Evolutionary conservation across 2,113 vertebrate genomes (phyloP).

Genomic region (Eulemur macaco): DNA sequence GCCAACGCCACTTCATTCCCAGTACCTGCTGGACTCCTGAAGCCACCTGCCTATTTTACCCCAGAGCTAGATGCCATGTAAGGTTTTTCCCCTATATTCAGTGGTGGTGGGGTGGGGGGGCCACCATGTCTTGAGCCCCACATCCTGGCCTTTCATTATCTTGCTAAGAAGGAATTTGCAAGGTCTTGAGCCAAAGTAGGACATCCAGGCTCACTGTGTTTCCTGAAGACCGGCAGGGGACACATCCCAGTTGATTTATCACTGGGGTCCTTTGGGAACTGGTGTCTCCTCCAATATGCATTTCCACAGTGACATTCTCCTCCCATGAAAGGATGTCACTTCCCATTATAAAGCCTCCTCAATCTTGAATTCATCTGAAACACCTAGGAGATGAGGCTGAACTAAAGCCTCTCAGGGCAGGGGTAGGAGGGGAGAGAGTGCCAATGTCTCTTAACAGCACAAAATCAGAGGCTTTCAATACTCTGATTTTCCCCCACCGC

Average conservation of each 20-base stretch:
- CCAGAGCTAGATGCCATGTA: background rate
- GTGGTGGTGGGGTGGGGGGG: no score
- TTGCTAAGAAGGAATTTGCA: background rate
- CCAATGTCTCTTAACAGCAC: background rate
- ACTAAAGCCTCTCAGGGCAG: background rate
- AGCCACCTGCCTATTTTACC: background rate
- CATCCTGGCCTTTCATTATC: background rate
- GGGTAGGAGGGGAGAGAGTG: background rate
- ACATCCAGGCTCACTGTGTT: background rate
- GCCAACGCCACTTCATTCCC: background rate
- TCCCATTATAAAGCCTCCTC: background rate
- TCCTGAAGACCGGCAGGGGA: background rate
- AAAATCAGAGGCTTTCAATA: background rate
- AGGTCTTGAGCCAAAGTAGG: background rate
- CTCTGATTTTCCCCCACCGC: rapidly evolving
- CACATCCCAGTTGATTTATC: background rate
- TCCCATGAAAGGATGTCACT: background rate
- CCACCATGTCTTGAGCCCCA: background rate
- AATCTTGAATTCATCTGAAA: background rate
- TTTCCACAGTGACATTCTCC: background rate
- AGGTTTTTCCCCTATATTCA: background rate
- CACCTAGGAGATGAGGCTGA: background rate
- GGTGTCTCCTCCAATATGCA: background rate
- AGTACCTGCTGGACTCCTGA: background rate
- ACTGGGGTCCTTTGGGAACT: background rate